Base-by-base conservation (phyloP, 1,140 invertebrate genomes). In the Dendrolimus punctatus region DNA sequence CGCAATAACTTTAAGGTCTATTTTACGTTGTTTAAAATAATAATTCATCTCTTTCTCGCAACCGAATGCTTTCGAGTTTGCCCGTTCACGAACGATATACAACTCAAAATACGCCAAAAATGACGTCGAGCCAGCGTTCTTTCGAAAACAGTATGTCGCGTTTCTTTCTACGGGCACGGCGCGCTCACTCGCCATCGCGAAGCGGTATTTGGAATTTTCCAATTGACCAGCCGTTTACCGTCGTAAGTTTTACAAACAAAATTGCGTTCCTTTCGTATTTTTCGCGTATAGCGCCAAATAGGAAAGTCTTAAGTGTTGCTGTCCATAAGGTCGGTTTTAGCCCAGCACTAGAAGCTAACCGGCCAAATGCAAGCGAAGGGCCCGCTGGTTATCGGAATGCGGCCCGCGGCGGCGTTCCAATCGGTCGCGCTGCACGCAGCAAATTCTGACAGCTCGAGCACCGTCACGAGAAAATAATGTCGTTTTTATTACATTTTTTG, bases 401-500 rank as follows among this genome's bases (percentile, higher is more conserved):
- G 41, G 10, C 46, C 2, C 4, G 51, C 50, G 23, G 40, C 36
- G 53, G 60, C 36, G 58, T 62, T 68, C 42, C 59, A 82, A 71
- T 71, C 49, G 57, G 76, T 53, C 71, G 76, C 46, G 57, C 73
- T 68, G 58, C 58, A 66, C 71, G 67, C 75, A 85, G 79, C 81
- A 82, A 84, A 86, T 80, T 86, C 77, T 86, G 83, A 86, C 83
- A 86, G 83, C 64, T 80, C 71, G 60, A 23, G 54, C 68, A 71
- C 77, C 73, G 72, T 81, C 80, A 82, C 73, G 73, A 81, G 75
- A 84, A 62, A 85, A 85, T 86, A 77, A 86, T 86, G 83, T 83
- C 80, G 79, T 84, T 86, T 84, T 86, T 84, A 86, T 86, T 86
- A 83, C 77, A 86, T 86, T 84, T 85, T 85, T 85, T 83, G 82